A percentile compares a stretch with the other conserved stretches of the same genome.
Conservation (phyloP, 2,797 vertebrate genomes). For the Micrastur ruficollis region DNA sequence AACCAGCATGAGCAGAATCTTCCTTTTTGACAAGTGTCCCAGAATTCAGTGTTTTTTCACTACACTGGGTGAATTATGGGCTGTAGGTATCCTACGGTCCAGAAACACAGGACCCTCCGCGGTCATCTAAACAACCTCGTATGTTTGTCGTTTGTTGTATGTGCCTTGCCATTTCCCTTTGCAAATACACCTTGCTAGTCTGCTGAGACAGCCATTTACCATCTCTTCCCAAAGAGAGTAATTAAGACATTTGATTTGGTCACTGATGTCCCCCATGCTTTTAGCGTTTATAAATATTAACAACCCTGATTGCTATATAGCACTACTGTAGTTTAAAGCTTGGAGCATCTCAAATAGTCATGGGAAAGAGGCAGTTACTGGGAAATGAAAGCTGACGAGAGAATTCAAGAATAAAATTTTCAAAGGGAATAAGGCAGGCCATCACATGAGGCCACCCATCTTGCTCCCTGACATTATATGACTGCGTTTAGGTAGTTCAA, state of each 20-base stretch:
- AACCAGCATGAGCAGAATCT: neutral
- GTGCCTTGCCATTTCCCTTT: neutral
- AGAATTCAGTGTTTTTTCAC: neutral
- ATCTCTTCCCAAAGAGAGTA: neutral
- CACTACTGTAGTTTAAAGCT: neutral
- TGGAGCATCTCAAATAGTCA: neutral
- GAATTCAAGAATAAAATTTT: neutral
- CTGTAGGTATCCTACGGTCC: neutral
- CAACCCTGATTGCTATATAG: neutral
- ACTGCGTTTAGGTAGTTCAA: neutral
- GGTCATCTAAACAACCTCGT: neutral
- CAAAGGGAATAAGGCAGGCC: neutral
- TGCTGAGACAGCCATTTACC: neutral
- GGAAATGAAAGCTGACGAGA: neutral
- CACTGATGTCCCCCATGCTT: neutral
- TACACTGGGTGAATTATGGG: neutral
- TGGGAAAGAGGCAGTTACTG: neutral
- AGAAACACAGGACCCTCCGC: neutral
- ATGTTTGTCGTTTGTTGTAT: too few species aligned
- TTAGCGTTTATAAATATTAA: slow-evolving; percentile 6
- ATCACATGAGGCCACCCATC: neutral
- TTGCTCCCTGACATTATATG: neutral
- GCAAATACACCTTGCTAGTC: neutral
- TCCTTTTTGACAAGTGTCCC: neutral
- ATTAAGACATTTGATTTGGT: neutral